These are phyloP conservation scores for Tragulus kanchil DNA, from an alignment of 2,113 vertebrate species.

Conservation along the genomic window DNA sequence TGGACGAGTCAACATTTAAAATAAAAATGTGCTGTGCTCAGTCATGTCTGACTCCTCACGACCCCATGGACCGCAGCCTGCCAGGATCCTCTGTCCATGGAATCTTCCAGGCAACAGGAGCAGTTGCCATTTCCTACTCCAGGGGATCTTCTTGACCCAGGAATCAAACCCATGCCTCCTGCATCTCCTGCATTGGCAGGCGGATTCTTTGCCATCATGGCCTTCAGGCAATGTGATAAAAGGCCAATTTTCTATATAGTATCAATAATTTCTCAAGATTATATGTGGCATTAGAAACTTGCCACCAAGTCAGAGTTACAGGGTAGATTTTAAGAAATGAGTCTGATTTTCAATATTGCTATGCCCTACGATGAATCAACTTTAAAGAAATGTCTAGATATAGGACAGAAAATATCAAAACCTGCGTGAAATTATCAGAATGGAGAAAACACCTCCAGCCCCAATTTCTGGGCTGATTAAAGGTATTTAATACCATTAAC, in stretches of 20 bases:
- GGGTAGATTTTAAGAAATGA: slow-evolving; percentile 2
- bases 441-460: neutral
- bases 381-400: neutral
- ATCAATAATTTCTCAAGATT: slow-evolving; percentile 39
- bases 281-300: neutral
- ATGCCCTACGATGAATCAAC: neutral
- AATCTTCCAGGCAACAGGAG: neutral
- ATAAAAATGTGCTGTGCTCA: neutral
- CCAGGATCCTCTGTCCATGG: neutral
- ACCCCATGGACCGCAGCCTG: neutral
- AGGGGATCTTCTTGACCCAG: neutral
- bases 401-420: slow-evolving; percentile 23
- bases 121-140: neutral
- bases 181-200: neutral
- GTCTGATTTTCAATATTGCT: neutral
- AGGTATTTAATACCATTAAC: neutral
- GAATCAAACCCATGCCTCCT: neutral
- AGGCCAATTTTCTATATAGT: neutral
- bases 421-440: neutral
- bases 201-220: neutral
- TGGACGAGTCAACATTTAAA: slow-evolving; percentile 12
- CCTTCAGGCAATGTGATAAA: neutral
- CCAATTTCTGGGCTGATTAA: neutral
- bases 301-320: neutral
- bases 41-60: neutral